phyloP scores from a whole-genome alignment of 2,888 invertebrate genomes.

The Priocnemis perturbator region DNA sequence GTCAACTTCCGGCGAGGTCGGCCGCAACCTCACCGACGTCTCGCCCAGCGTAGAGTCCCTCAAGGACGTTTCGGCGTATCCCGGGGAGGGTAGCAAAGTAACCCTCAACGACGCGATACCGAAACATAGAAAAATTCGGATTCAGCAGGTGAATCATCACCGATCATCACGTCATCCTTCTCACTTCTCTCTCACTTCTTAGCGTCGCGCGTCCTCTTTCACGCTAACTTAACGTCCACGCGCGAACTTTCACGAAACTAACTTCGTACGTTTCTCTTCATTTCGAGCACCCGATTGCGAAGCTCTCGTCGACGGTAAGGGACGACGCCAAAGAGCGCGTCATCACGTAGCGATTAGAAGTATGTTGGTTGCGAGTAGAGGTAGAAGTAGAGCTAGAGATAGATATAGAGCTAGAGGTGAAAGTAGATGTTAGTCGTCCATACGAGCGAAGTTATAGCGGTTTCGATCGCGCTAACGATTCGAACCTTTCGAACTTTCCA shows the following conservation, averaged over 20 bases:
- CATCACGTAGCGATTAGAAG: too few relatives aligned
- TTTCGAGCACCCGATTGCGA: not conserved
- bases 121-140: constrained; percentile 90
- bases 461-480: too few relatives aligned
- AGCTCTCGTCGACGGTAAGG: constrained; percentile 5
- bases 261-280: not conserved
- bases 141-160: constrained; percentile 82
- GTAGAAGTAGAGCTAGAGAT: too few relatives aligned
- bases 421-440: too few relatives aligned
- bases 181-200: not conserved
- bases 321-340: too few relatives aligned
- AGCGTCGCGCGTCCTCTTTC: not conserved
- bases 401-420: too few relatives aligned
- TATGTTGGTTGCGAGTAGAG: too few relatives aligned
- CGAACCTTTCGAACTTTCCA: not conserved
- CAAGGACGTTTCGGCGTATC: constrained; percentile 69
- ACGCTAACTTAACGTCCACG: too few relatives aligned
- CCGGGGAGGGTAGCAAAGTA: constrained; percentile 70
- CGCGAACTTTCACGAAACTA: too few relatives aligned
- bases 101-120: constrained; percentile 83
- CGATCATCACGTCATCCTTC: not conserved
- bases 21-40: constrained; percentile 75
- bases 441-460: too few relatives aligned
- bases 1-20: constrained; percentile 87
- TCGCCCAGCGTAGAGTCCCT: constrained; percentile 76